These are phyloP conservation scores for Allacma fusca DNA, from an alignment of 2,888 invertebrate genomes.

Conservation along the genomic window DNA sequence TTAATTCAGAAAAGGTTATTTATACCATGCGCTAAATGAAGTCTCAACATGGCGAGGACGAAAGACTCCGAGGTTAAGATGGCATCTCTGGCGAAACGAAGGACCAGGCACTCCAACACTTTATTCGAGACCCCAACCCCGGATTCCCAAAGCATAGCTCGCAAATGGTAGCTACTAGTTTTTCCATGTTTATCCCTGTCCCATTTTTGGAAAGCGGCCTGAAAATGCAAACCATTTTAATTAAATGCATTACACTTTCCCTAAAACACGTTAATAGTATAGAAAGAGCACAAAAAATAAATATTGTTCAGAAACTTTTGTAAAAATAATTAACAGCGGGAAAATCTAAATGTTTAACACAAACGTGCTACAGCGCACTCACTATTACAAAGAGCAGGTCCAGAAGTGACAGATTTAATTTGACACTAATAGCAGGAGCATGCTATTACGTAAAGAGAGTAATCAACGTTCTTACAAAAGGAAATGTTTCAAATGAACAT, in stretches of 20 bases:
- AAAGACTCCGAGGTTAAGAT: slow-evolving; percentile 71
- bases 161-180: slow-evolving; percentile 72
- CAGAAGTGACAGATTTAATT: too few relatives aligned
- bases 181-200: slow-evolving; percentile 68
- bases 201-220: slow-evolving; percentile 72
- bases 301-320: too few relatives aligned
- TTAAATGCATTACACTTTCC: not conserved
- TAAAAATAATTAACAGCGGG: too few relatives aligned
- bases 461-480: too few relatives aligned
- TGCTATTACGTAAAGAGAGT: too few relatives aligned
- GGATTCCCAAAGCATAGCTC: slow-evolving; percentile 75
- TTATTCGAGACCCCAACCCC: slow-evolving; percentile 77
- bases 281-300: too few relatives aligned
- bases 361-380: too few relatives aligned
- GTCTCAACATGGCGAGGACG: slow-evolving; percentile 72
- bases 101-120: slow-evolving; percentile 76
- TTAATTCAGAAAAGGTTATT: too few relatives aligned
- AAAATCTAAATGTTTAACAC: too few relatives aligned
- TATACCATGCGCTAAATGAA: slow-evolving; percentile 74
- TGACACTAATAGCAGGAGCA: too few relatives aligned
- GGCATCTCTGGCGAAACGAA: slow-evolving; percentile 72
- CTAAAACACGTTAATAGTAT: too few relatives aligned
- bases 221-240: slow-evolving; percentile 55
- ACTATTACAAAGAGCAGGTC: too few relatives aligned
- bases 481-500: slow-evolving; percentile 17